Conservation (phyloP, 2,113 vertebrate genomes). For the Sinocyclocheilus rhinocerous region DNA sequence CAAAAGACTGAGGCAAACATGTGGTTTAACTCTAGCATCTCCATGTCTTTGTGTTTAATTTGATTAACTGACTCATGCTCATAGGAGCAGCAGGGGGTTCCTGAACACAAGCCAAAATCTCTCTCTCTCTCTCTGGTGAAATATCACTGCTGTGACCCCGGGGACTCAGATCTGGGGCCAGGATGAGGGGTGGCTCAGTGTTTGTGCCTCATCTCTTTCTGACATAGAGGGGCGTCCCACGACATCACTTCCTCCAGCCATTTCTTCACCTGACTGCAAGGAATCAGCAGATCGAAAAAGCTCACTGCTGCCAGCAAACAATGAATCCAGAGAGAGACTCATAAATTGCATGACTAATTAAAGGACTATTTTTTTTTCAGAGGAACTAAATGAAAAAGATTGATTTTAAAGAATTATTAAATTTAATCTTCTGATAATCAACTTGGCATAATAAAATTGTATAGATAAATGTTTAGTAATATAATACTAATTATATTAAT, state of each 20-base stretch:
- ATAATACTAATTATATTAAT: too few relatives aligned
- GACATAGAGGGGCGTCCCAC: neutral
- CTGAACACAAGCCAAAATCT: neutral
- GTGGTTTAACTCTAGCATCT: constrained; percentile 8
- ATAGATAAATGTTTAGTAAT: too few relatives aligned
- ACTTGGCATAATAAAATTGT: too few relatives aligned
- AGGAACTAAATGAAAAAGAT: too few relatives aligned
- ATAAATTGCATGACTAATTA: too few relatives aligned
- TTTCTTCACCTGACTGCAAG: neutral
- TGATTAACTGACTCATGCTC: constrained; percentile 13
- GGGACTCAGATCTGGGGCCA: neutral
- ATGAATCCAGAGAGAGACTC: too few relatives aligned
- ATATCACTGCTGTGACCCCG: neutral
- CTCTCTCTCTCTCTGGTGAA: neutral
- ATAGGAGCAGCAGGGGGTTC: constrained; percentile 29
- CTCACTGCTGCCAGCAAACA: neutral
- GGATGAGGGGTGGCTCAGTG: neutral
- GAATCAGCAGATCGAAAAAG: neutral
- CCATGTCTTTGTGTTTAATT: neutral
- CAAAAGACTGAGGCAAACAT: neutral
- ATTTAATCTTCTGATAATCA: too few relatives aligned
- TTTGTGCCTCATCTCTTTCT: neutral
- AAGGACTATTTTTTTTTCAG: too few relatives aligned
- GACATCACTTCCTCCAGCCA: neutral
- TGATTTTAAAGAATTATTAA: too few relatives aligned